Percentiles rank a stretch among this genome's conserved stretches.
phyloP scores from a whole-genome alignment of 1,140 invertebrate species.

The Linepithema humile region DNA sequence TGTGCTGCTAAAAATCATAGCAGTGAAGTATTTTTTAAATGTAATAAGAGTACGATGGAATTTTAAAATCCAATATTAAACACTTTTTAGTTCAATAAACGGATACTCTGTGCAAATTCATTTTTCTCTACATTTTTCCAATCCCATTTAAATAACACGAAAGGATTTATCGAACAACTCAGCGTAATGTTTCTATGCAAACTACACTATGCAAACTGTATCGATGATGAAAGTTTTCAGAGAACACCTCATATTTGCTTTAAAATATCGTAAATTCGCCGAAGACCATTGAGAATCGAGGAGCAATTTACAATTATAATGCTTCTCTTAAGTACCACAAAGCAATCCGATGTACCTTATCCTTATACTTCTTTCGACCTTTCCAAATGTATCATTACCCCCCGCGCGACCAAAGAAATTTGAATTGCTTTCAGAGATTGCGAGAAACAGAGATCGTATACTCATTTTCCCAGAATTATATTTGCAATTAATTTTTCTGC shows the following conservation, averaged over 20 bases:
- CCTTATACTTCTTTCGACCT: constrained; percentile 9
- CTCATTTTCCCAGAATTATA: not conserved
- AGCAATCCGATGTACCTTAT: constrained; percentile 17
- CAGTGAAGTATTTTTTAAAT: not conserved
- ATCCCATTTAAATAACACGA: not conserved
- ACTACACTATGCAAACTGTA: constrained; percentile 26
- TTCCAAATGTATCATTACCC: constrained; percentile 34
- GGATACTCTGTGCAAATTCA: not conserved
- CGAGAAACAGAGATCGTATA: not conserved
- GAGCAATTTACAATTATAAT: constrained; percentile 53
- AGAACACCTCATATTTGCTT: constrained; percentile 25
- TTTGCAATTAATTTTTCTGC: not conserved
- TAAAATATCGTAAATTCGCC: not conserved
- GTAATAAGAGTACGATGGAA: not conserved
- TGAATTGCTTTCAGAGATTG: not conserved
- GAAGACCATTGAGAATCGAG: not conserved
- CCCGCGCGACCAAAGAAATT: constrained; percentile 13
- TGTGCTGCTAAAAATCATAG: not conserved
- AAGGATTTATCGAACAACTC: not conserved
- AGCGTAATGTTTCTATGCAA: no score
- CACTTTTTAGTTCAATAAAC: not conserved
- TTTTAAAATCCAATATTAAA: not conserved
- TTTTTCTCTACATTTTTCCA: not conserved
- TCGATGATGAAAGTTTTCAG: not conserved
- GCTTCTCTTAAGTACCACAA: constrained; percentile 6